Percentiles rank a stretch among this genome's conserved stretches.
phyloP scores from a whole-genome alignment of 37 sponge, comb jelly and placozoan genomes.

The Bolinopsis microptera region DNA sequence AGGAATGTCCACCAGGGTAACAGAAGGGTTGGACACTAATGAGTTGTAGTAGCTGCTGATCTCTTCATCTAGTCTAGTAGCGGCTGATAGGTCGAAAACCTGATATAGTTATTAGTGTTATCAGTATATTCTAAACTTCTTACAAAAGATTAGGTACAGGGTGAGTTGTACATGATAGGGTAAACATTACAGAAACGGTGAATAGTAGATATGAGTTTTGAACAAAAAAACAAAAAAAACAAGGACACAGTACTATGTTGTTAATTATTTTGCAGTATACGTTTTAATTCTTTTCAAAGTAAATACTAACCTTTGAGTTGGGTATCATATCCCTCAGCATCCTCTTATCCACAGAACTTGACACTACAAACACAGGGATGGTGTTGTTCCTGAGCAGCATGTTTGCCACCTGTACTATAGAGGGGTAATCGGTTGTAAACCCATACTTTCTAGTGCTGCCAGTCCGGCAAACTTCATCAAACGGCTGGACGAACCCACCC shows the following conservation, averaged over 20 bases:
- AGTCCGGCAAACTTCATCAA: not conserved
- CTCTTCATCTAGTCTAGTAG: not conserved
- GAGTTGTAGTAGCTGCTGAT: not conserved
- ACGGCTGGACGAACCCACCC: not conserved
- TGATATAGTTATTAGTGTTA: too few relatives aligned
- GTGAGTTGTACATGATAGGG: too few relatives aligned
- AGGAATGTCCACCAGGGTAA: not conserved
- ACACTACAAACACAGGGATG: not conserved
- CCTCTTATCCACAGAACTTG: not conserved
- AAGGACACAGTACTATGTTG: too few relatives aligned
- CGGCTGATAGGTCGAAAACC: not conserved
- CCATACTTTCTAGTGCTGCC: not conserved
- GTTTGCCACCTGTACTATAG: not conserved
- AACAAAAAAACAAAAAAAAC: too few relatives aligned
- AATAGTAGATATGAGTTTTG: too few relatives aligned
- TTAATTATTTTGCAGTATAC: too few relatives aligned
- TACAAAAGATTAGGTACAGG: too few relatives aligned
- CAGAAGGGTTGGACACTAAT: not conserved
- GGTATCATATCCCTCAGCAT: conserved; percentile 10
- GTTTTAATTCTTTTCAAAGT: too few relatives aligned
- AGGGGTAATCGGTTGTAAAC: conserved; percentile 7
- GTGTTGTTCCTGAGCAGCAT: conserved; percentile 1
- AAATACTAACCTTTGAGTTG: not conserved
- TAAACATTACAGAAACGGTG: too few relatives aligned
- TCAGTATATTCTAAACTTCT: too few relatives aligned